A percentile compares a stretch with the other conserved stretches of the same genome.
Evolutionary conservation across 2,113 vertebrate genomes (phyloP).

Genomic region (Piliocolobus tephrosceles): DNA sequence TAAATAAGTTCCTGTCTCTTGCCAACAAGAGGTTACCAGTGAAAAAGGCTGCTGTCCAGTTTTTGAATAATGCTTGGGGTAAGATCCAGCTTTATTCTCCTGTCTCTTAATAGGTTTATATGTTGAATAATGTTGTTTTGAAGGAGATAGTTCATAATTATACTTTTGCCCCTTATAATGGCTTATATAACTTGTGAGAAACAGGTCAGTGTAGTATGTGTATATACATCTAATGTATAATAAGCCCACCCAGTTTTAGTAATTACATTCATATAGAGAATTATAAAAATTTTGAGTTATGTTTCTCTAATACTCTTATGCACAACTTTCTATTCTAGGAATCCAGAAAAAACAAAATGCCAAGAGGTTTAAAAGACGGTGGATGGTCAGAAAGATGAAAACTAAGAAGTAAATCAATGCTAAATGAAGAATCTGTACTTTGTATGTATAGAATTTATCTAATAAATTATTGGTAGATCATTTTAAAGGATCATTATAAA

Average conservation of each 20-base stretch:
- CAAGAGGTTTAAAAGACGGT: constrained; percentile 86
- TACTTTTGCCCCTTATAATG: neutral
- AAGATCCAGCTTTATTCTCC: constrained; percentile 68
- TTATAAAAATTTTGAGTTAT: neutral
- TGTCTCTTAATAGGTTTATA: neutral
- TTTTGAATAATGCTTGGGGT: constrained; percentile 92
- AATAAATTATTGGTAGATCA: neutral
- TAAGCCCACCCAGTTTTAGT: neutral
- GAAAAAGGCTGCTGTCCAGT: constrained; percentile 91
- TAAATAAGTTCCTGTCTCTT: constrained; percentile 91
- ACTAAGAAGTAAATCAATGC: constrained; percentile 59
- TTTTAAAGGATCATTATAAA: neutral
- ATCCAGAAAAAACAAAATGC: constrained; percentile 87
- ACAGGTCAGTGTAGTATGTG: neutral
- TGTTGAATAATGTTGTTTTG: neutral
- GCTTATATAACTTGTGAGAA: neutral
- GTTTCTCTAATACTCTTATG: neutral
- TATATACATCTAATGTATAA: neutral
- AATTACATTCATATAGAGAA: neutral
- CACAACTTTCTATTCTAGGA: constrained; percentile 81
- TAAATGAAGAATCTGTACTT: constrained; percentile 40
- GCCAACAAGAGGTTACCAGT: constrained; percentile 87
- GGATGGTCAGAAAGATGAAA: constrained; percentile 85
- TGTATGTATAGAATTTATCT: constrained; percentile 45
- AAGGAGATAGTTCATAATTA: neutral